A percentile compares a stretch with the other conserved stretches of the same genome.
These are phyloP conservation scores for Eupithecia tripunctaria DNA, from an alignment of 2,888 invertebrate genomes.

Conservation along the genomic window DNA sequence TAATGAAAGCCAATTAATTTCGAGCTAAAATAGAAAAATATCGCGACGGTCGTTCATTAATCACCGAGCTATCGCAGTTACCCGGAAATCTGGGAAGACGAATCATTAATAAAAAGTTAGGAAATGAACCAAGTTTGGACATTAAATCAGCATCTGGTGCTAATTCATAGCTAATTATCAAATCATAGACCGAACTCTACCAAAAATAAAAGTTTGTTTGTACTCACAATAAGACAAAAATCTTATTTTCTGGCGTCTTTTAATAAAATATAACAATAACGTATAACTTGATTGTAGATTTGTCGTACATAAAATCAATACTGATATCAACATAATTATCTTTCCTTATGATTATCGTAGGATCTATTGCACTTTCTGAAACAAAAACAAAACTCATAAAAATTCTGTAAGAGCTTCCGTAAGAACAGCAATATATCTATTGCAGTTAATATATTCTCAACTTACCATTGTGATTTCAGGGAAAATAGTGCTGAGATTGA, in stretches of 20 bases:
- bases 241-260: conserved; percentile 14
- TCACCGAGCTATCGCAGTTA: conserved; percentile 63
- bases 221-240: conserved; percentile 21
- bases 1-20: conserved; percentile 13
- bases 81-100: conserved; percentile 48
- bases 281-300: neutral
- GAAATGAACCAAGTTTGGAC: conserved; percentile 35
- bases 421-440: conserved; percentile 42
- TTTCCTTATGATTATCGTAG: neutral
- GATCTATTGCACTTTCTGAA: conserved; percentile 79
- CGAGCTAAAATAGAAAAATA: conserved; percentile 41
- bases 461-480: conserved; percentile 90
- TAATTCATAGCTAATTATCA: conserved; percentile 22
- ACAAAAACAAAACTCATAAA: conserved; percentile 47
- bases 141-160: conserved; percentile 29
- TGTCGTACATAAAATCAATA: neutral
- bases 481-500: conserved; percentile 92
- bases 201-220: neutral
- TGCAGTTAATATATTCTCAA: conserved; percentile 18
- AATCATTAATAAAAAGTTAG: conserved; percentile 56
- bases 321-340: neutral
- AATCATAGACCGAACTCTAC: neutral
- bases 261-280: conserved; percentile 13
- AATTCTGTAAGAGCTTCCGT: neutral
- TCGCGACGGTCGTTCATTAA: conserved; percentile 57